These are phyloP conservation scores for Anoplophora glabripennis DNA, from an alignment of 1,140 invertebrate species.

Conservation along the genomic window DNA sequence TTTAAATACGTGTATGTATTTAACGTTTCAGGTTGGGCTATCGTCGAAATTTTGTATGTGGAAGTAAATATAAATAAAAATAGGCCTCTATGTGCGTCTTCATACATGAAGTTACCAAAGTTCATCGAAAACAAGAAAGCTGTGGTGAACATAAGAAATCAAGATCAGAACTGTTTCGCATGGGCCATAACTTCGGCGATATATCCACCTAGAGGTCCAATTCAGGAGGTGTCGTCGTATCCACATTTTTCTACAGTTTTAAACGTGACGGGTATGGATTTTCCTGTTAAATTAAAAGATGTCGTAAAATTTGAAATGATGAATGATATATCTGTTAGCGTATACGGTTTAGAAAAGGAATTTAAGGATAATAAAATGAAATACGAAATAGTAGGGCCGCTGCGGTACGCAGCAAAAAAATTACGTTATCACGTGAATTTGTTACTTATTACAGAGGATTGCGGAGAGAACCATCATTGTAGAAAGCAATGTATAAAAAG, in stretches of 20 bases:
- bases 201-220: slow-evolving; percentile 33
- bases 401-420: too few relatives aligned
- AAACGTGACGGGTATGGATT: slow-evolving; percentile 44
- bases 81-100: slow-evolving; percentile 39
- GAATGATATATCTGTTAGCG: slow-evolving; percentile 44
- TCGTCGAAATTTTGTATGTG: neutral
- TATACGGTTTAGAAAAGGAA: slow-evolving; percentile 28
- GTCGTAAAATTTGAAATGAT: slow-evolving; percentile 45
- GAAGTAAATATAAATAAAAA: slow-evolving; percentile 26
- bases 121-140: slow-evolving; percentile 44
- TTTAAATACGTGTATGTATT: too few relatives aligned
- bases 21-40: too few relatives aligned
- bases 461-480: too few relatives aligned
- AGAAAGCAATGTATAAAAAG: too few relatives aligned
- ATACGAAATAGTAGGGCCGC: too few relatives aligned
- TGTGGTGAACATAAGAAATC: slow-evolving; percentile 44
- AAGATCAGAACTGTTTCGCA: slow-evolving; percentile 44
- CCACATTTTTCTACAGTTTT: slow-evolving; percentile 18
- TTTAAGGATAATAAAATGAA: neutral
- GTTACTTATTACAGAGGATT: too few relatives aligned
- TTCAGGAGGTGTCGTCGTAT: slow-evolving; percentile 21
- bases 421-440: too few relatives aligned
- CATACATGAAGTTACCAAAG: slow-evolving; percentile 39
- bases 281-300: slow-evolving; percentile 47
- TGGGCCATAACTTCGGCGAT: slow-evolving; percentile 44